Evolutionary conservation across 2,888 invertebrate species (phyloP), one percentile per base, ranked within the genome.

Genomic region (Melitaea athalia): DNA sequence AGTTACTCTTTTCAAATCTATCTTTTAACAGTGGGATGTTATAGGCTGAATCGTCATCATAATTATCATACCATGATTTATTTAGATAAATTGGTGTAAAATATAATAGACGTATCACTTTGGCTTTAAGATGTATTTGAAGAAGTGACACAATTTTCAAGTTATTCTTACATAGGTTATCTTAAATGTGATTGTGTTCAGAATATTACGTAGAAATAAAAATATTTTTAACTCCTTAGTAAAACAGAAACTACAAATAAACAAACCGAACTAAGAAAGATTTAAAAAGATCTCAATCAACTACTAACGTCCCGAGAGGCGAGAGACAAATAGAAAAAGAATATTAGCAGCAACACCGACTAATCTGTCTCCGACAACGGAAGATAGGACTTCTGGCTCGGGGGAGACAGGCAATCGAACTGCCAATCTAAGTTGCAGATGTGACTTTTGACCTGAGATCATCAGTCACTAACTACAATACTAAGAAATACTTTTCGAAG

Each of bases 351-450:
- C 59, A 72, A 66, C 69, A 72, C 78, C 73, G 80, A 81, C 81
- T 88, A 85, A 88, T 89, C 87, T 87, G 85, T 86, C 82, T 81
- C 77, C 78, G 70, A 63, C 75, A 70, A 61, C 33, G 70, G 73
- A 76, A 74, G 76, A 73, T 81, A 79, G 80, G 68, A 69, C 78
- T 72, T 79, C 64, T 55, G 73, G 61, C 70, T 64, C 69, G 55
- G 31, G 71, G 68, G 67, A 64, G 70, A 49, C 64, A 67, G 73
- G 59, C 67, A 71, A 72, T 76, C 69, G 70, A 72, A 71, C 52
- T 71, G 74, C 72, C 85, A 91, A 91, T 92, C 87, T 84, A 91
- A 91, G 85, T 92, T 89, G 85, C 91, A 91, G 88, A 91, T 91
- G 91, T 70, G 91, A 85, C 89, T 88, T 83, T 77, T 80, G 85